Evolutionary conservation across 2,797 vertebrate species (phyloP), one percentile per base, ranked within the genome.

Genomic region (Syngnathus acus): DNA sequence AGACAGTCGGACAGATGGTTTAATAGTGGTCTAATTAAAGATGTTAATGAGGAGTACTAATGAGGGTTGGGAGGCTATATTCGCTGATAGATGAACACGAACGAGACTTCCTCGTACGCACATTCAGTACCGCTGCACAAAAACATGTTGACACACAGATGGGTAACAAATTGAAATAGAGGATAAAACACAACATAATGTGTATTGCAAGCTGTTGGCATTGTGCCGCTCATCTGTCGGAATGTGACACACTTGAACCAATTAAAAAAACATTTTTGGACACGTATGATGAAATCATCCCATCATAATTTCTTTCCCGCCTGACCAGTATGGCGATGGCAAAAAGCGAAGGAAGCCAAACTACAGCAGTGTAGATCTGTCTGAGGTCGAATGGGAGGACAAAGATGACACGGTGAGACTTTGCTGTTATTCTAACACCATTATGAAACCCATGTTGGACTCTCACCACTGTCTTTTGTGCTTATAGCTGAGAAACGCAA

Each of bases 361-460:
- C 88, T 99, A 99, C 78, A 98, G 95, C 60, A 99, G 96, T 1
- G 97, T 99, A 76, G 97, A 99, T 84, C 93, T 99, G 71, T 98
- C 95, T 0, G 97, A 99, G 82, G 96, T 99, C 4, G 97, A 98
- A 72, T 98, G 96, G 97, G 97, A 98, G 84, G 97, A 99, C 79
- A 93, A 93, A 68, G 95, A 98, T 23, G 94, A 99, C 78, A 77
- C 79, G 75, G 88, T 89, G 70, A 82, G 83, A 71, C 64, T 9
- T 61, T 42, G 9, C 1, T 23, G 17, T 37, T 39, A 51, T 73
- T 78, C 64, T 59, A 47, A n/a, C 57, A 59, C 17, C 9, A 10
- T 6, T n/a, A 42, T 42, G 10, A 21, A 26, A 62, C 2, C 42
- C 6, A 9, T 23, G 21, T 9, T 26, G 42, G 21, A 45, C 21